phyloP scores from a whole-genome alignment of 2,888 invertebrate genomes.

The Leptopilina myrica region DNA sequence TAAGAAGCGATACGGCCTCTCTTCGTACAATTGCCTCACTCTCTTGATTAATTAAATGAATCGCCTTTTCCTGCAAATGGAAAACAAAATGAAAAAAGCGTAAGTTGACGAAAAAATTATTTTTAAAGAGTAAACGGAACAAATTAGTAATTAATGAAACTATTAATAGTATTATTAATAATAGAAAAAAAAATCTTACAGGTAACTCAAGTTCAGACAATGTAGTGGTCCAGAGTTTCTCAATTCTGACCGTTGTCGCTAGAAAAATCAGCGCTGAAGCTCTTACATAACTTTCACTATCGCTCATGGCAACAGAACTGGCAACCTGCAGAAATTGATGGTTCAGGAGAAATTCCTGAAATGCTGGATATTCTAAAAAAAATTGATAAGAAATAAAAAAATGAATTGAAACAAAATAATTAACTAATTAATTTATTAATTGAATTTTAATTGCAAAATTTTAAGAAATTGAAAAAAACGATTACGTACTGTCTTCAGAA shows the following conservation, averaged over 20 bases:
- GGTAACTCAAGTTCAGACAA: constrained; percentile 80
- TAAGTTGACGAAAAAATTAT: constrained; percentile 10
- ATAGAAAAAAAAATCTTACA: constrained; percentile 76
- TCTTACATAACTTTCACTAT: constrained; percentile 86
- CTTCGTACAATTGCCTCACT: constrained; percentile 88
- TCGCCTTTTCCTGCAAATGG: constrained; percentile 71
- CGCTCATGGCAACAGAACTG: constrained; percentile 82
- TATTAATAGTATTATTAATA: no score
- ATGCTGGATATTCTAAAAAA: constrained; percentile 85
- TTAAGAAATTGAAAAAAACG: neutral
- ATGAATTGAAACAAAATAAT: no score
- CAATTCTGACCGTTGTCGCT: constrained; percentile 82
- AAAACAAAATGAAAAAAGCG: no score
- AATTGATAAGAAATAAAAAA: no score
- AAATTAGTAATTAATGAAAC: constrained; percentile 32
- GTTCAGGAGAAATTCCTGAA: constrained; percentile 84
- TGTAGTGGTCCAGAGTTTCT: constrained; percentile 83
- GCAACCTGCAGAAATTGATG: constrained; percentile 83
- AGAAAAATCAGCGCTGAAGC: constrained; percentile 86
- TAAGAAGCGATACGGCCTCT: constrained; percentile 84
- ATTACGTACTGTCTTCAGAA: constrained; percentile 83
- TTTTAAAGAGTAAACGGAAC: neutral
- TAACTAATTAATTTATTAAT: no score
- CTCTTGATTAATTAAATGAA: constrained; percentile 81
- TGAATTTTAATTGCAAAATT: constrained; percentile 21